These are phyloP conservation scores for Tenebrio molitor DNA, from an alignment of 1,140 invertebrate species.

Conservation along the genomic window DNA sequence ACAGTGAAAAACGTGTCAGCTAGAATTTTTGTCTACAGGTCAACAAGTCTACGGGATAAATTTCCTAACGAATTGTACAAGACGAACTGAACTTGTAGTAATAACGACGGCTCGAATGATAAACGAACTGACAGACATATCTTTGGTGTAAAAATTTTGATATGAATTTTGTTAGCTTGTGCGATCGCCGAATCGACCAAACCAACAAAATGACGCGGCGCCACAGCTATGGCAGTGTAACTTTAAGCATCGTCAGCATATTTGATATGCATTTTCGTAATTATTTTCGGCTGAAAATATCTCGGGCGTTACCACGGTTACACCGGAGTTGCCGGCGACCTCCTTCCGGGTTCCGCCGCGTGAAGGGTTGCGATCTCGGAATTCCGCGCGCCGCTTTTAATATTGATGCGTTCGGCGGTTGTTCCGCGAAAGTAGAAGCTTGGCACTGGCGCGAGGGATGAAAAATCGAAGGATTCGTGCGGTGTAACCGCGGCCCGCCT, in stretches of 20 bases:
- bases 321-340: neutral
- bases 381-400: neutral
- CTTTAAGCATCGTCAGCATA: slow-evolving; percentile 42
- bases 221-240: slow-evolving; percentile 42
- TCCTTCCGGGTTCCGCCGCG: neutral
- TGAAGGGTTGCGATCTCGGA: slow-evolving; percentile 2
- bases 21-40: slow-evolving; percentile 6
- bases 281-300: slow-evolving; percentile 43
- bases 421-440: neutral
- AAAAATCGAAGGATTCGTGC: slow-evolving; percentile 2
- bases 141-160: slow-evolving; percentile 42
- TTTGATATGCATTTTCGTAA: slow-evolving; percentile 42
- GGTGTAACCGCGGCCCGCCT: slow-evolving; percentile 7
- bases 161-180: slow-evolving; percentile 42
- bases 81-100: neutral
- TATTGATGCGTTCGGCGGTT: neutral
- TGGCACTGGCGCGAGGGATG: neutral
- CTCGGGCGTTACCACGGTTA: slow-evolving; percentile 1
- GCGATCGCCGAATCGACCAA: slow-evolving; percentile 36
- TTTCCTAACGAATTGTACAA: neutral
- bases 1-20: slow-evolving; percentile 26
- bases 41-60: slow-evolving; percentile 22
- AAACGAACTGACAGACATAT: neutral
- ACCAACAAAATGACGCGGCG: slow-evolving; percentile 29
- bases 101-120: slow-evolving; percentile 1